A percentile compares a stretch with the other conserved stretches of the same genome.
Evolutionary conservation across 2,113 vertebrate species (phyloP).

Genomic region (Tyto alba): DNA sequence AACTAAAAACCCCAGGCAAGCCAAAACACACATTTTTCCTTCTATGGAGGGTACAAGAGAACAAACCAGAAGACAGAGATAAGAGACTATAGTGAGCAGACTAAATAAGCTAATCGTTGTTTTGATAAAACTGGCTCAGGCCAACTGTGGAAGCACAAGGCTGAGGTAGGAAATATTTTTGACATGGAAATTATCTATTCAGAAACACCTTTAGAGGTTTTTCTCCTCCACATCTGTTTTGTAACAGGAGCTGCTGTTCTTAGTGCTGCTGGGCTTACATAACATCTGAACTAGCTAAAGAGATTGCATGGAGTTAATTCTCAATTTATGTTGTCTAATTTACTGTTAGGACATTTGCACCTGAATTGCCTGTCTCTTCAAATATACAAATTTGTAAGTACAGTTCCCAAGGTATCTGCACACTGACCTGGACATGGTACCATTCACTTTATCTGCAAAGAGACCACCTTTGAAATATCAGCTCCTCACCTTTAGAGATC

Average conservation of each 20-base stretch:
- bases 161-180: constrained; percentile 6
- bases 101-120: constrained; percentile 13
- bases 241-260: constrained; percentile 1
- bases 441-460: background rate
- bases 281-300: background rate
- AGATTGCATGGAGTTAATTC: background rate
- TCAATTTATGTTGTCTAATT: background rate
- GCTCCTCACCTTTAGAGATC: background rate
- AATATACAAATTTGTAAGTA: background rate
- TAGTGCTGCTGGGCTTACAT: background rate
- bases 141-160: background rate
- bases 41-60: background rate
- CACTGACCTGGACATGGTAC: background rate
- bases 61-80: constrained; percentile 28
- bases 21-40: constrained; percentile 14
- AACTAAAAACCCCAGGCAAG: background rate
- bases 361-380: background rate
- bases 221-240: constrained; percentile 10
- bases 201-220: constrained; percentile 24
- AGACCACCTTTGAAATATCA: background rate
- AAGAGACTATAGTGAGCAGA: background rate
- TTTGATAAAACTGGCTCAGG: background rate
- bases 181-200: background rate
- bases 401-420: background rate
- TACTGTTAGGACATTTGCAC: background rate